phyloP scores from a whole-genome alignment of 2,113 vertebrate species.

The Lagenorhynchus albirostris region DNA sequence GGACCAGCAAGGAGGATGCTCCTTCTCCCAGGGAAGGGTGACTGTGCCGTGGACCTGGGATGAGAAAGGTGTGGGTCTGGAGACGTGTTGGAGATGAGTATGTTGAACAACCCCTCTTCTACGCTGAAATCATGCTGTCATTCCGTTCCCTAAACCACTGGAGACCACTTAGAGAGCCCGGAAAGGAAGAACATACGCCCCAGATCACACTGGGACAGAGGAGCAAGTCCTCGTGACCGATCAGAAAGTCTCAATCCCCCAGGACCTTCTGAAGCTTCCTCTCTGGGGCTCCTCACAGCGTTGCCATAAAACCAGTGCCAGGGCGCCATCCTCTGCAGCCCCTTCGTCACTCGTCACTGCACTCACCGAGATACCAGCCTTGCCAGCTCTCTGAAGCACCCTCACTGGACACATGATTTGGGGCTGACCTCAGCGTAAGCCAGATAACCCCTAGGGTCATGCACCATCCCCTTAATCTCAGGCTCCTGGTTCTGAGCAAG shows the following conservation, averaged over 20 bases:
- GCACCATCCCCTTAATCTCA: not conserved
- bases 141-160: too few species aligned
- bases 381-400: not conserved
- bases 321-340: accelerated
- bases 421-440: not conserved
- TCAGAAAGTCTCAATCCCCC: not conserved
- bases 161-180: not conserved
- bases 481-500: not conserved
- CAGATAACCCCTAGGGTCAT: not conserved
- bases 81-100: not conserved
- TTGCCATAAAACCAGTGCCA: accelerated
- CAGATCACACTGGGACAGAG: not conserved
- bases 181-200: accelerated
- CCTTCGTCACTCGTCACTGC: too few species aligned
- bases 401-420: not conserved
- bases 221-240: accelerated
- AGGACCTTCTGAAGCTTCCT: not conserved
- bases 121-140: not conserved
- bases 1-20: accelerated
- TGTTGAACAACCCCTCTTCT: too few species aligned
- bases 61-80: not conserved
- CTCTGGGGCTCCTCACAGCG: not conserved
- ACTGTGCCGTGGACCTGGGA: accelerated
- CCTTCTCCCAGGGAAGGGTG: not conserved
- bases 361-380: not conserved